Conservation (phyloP, 53 echinoderm and acorn worm genomes). For the Apostichopus leukothele region DNA sequence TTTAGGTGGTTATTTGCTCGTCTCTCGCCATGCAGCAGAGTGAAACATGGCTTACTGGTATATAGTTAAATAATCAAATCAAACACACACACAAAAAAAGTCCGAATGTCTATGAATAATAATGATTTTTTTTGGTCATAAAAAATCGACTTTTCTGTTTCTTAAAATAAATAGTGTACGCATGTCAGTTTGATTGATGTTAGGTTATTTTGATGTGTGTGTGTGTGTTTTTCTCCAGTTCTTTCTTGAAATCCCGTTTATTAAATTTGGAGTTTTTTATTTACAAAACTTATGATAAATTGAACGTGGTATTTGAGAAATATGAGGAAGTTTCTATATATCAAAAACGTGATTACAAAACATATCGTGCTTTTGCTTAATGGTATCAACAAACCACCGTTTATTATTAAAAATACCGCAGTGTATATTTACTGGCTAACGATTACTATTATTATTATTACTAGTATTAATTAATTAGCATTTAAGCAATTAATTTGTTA, state of each 20-base stretch:
- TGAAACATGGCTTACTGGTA: background rate
- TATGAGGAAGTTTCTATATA: too few relatives aligned
- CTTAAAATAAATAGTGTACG: background rate
- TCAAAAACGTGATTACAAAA: too few relatives aligned
- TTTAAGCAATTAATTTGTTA: too few relatives aligned
- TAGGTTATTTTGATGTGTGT: too few relatives aligned
- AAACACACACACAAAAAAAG: background rate
- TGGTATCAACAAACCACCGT: too few relatives aligned
- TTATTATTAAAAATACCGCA: too few relatives aligned
- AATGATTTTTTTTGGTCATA: background rate
- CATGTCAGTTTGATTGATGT: background rate
- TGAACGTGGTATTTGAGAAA: background rate
- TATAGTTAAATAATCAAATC: background rate
- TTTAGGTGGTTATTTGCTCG: conserved; percentile 1
- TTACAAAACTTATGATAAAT: conserved; percentile 1
- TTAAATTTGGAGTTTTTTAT: background rate
- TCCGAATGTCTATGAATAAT: conserved; percentile 5
- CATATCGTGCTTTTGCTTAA: too few relatives aligned
- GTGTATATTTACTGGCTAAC: too few relatives aligned
- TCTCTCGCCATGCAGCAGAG: background rate
- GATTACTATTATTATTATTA: too few relatives aligned
- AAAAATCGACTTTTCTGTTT: background rate
- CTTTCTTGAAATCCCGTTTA: background rate
- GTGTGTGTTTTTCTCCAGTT: background rate
- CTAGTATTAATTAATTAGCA: too few relatives aligned